Conservation (phyloP, 2,113 vertebrate genomes). For the Orientallactaga bullata region DNA sequence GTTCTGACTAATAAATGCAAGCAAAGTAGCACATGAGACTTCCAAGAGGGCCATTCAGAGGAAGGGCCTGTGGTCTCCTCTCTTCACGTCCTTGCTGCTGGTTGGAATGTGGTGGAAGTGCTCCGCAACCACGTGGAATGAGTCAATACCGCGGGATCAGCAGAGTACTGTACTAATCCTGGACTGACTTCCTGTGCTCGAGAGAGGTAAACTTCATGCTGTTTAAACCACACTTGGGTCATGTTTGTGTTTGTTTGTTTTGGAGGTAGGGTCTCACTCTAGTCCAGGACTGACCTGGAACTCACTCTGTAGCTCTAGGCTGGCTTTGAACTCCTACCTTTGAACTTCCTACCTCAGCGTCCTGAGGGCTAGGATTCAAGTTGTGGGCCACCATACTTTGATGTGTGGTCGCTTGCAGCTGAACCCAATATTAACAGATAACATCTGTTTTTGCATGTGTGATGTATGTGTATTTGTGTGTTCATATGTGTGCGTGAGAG, state of each 20-base stretch:
- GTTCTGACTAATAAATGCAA: not conserved
- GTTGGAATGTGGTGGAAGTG: not conserved
- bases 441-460: too few relatives aligned
- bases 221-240: not conserved
- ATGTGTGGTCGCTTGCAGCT: not conserved
- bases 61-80: not conserved
- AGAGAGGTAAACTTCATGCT: constrained; percentile 15
- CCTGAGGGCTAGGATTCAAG: too few relatives aligned
- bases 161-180: not conserved
- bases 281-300: too few relatives aligned
- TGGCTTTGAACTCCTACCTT: too few relatives aligned
- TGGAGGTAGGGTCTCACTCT: too few relatives aligned
- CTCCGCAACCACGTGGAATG: constrained; percentile 10
- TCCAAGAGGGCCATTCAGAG: not conserved
- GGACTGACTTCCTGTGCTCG: not conserved
- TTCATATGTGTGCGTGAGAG: not conserved
- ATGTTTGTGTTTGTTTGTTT: not conserved
- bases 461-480: not conserved
- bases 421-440: not conserved
- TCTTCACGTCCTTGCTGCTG: constrained; percentile 3
- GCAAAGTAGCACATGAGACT: not conserved
- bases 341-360: too few relatives aligned
- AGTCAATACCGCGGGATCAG: not conserved
- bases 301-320: too few relatives aligned
- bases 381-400: too few relatives aligned